Conservation (phyloP, 1,140 invertebrate genomes). For the Drosophila equinoxialis region DNA sequence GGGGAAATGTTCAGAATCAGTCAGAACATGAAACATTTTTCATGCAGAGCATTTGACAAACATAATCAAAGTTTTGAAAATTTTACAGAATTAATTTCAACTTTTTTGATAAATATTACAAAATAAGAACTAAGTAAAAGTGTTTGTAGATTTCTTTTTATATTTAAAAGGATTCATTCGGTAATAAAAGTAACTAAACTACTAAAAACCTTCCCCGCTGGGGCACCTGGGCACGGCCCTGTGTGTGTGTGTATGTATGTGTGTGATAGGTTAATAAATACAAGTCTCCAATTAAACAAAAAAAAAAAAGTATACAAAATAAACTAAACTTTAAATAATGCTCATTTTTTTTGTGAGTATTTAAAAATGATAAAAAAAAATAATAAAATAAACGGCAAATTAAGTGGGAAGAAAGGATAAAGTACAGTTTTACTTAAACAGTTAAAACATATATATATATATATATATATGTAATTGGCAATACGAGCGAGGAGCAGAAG, state of each 20-base stretch:
- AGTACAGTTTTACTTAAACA: constrained; percentile 59
- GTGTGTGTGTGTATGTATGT: not conserved
- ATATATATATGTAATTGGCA: constrained; percentile 70
- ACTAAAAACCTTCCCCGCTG: not conserved
- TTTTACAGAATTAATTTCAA: too few species aligned
- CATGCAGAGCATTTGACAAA: too few species aligned
- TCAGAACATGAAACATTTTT: not conserved
- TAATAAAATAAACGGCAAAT: constrained; percentile 29
- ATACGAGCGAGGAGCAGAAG: constrained; percentile 77
- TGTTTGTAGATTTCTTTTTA: too few species aligned
- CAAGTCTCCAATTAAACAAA: constrained; percentile 28
- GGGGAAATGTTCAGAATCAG: not conserved
- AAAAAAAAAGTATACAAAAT: constrained; percentile 39
- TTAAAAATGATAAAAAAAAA: constrained; percentile 55
- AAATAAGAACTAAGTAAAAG: too few species aligned
- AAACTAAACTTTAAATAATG: constrained; percentile 70
- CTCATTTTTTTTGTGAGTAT: constrained; percentile 72
- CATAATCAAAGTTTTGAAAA: too few species aligned
- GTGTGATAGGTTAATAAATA: constrained; percentile 33
- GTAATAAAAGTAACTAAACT: not conserved
- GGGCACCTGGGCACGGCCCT: constrained; percentile 4
- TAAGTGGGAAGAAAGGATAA: constrained; percentile 33
- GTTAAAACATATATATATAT: constrained; percentile 42
- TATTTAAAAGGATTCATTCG: too few species aligned
- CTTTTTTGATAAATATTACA: too few species aligned